A percentile compares a stretch with the other conserved stretches of the same genome.
These are phyloP conservation scores for Anarrhichthys ocellatus DNA, from an alignment of 2,113 vertebrate genomes.

Conservation along the genomic window DNA sequence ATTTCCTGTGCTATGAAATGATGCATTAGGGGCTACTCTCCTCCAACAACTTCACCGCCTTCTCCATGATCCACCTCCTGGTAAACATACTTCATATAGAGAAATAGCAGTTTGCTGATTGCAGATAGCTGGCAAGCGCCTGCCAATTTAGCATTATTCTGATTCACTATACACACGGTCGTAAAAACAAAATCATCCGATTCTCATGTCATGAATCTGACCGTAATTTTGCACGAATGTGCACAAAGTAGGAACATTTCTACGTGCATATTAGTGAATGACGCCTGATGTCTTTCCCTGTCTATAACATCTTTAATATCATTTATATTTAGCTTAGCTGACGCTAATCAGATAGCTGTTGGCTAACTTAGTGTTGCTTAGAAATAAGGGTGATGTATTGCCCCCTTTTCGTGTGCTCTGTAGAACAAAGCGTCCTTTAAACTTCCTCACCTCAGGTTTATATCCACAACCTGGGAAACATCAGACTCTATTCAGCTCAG, in stretches of 20 bases:
- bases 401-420: not conserved
- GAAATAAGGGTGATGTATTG: constrained; percentile 15
- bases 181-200: not conserved
- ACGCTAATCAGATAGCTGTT: constrained; percentile 30
- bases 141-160: not conserved
- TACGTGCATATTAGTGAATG: not conserved
- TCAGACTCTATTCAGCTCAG: constrained; percentile 39
- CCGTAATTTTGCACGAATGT: too few species aligned
- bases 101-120: not conserved
- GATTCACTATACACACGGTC: not conserved
- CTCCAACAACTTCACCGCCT: too few species aligned
- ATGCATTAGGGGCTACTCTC: too few species aligned
- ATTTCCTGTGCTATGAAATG: too few species aligned
- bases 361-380: constrained; percentile 10
- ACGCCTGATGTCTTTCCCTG: not conserved
- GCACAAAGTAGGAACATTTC: not conserved
- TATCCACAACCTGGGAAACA: constrained; percentile 53
- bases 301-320: not conserved
- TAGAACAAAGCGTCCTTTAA: constrained; percentile 54
- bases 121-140: too few species aligned
- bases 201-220: not conserved
- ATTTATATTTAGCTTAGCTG: not conserved
- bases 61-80: too few species aligned
- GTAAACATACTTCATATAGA: not conserved
- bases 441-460: constrained; percentile 49